Evolutionary conservation across 2,797 vertebrate species (phyloP).

Genomic region (Lepus oiostolus): DNA sequence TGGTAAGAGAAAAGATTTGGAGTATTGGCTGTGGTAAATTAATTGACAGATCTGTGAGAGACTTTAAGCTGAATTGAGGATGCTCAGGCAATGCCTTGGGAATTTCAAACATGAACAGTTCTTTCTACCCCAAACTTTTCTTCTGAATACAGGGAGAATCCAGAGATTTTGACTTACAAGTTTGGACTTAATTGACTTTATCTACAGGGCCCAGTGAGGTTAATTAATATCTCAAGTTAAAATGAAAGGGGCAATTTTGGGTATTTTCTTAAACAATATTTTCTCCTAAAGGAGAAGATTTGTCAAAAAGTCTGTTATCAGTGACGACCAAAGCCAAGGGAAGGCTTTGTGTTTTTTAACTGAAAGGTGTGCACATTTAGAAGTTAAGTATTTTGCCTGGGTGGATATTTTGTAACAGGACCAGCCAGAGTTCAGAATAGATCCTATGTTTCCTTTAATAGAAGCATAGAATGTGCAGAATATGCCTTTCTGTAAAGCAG

Average conservation of each 20-base stretch:
- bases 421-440: not conserved
- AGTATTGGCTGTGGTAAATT: not conserved
- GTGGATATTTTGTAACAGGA: not conserved
- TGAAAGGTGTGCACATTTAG: not conserved
- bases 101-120: constrained; percentile 25
- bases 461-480: constrained; percentile 10
- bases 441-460: constrained; percentile 37
- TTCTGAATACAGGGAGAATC: constrained; percentile 48
- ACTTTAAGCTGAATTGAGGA: not conserved
- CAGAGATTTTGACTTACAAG: constrained; percentile 16
- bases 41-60: not conserved
- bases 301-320: constrained; percentile 2
- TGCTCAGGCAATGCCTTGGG: not conserved
- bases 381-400: not conserved
- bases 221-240: constrained; percentile 32
- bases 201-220: not conserved
- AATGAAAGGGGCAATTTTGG: not conserved
- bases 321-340: not conserved
- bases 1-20: not conserved
- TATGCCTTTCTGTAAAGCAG: not conserved
- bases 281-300: not conserved
- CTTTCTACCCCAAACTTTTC: constrained; percentile 13
- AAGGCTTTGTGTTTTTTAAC: not conserved
- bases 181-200: constrained; percentile 41
- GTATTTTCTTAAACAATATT: constrained; percentile 26